These are phyloP conservation scores for Drosophila austrosaltans DNA, from an alignment of 2,888 invertebrate genomes.

Conservation along the genomic window DNA sequence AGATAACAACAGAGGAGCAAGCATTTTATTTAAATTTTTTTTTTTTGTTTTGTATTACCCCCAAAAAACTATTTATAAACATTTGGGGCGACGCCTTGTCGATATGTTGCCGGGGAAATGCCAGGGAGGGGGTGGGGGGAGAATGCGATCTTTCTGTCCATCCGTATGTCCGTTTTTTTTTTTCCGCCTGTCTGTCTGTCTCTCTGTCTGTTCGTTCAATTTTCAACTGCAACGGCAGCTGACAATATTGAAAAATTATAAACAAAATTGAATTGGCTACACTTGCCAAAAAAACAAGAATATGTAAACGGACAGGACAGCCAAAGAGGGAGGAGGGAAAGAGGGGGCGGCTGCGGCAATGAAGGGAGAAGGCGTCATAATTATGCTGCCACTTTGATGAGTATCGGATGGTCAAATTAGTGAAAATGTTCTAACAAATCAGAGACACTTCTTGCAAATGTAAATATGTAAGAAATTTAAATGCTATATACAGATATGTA, in stretches of 20 bases:
- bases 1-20: conserved; percentile 19
- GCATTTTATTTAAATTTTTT: conserved; percentile 15
- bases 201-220: conserved; percentile 24
- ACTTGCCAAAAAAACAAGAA: conserved; percentile 44
- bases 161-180: conserved; percentile 11
- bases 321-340: no score
- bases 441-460: background rate
- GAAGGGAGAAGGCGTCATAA: conserved; percentile 46
- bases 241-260: conserved; percentile 67
- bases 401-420: conserved; percentile 11
- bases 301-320: conserved; percentile 34
- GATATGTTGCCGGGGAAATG: conserved; percentile 46
- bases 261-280: conserved; percentile 58
- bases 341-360: no score
- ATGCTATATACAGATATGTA: background rate
- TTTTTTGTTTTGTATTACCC: conserved; percentile 36
- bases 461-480: background rate
- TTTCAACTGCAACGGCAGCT: conserved; percentile 29
- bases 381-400: conserved; percentile 45
- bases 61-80: conserved; percentile 68
- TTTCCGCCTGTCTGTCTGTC: conserved; percentile 1
- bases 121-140: background rate
- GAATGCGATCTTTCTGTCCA: conserved; percentile 9
- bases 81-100: conserved; percentile 72
- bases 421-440: conserved; percentile 9